Evolutionary conservation across 2,888 invertebrate genomes (phyloP).

Genomic region (Aphidoletes aphidimyza): DNA sequence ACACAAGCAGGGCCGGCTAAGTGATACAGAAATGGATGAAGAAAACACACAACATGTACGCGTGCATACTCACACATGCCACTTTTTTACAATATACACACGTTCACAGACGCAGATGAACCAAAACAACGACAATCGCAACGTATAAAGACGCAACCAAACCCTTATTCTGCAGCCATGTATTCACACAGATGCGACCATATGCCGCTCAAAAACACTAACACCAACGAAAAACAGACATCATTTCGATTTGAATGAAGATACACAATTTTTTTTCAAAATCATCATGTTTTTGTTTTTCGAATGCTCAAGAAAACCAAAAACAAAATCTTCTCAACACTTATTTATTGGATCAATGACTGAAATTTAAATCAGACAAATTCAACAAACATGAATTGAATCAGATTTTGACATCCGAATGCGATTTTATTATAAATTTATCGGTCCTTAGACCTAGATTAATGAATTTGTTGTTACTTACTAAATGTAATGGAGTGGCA

Average conservation of each 20-base stretch:
- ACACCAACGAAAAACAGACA: constrained; percentile 9
- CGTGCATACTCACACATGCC: neutral
- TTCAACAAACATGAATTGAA: neutral
- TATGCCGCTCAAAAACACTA: neutral
- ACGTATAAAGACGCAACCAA: neutral
- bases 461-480: constrained; percentile 18
- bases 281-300: neutral
- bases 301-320: neutral
- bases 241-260: too few species aligned
- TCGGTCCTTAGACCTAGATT: neutral
- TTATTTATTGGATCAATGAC: neutral
- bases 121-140: neutral
- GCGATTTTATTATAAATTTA: neutral
- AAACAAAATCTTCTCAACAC: neutral
- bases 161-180: constrained; percentile 6
- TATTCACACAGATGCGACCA: constrained; percentile 12
- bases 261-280: neutral
- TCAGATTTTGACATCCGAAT: neutral
- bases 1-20: neutral
- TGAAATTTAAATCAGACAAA: neutral
- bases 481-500: neutral
- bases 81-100: neutral
- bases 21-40: neutral
- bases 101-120: constrained; percentile 13
- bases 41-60: neutral